These are phyloP conservation scores for Aethes cnicana DNA, from an alignment of 2,888 invertebrate genomes.

Conservation along the genomic window DNA sequence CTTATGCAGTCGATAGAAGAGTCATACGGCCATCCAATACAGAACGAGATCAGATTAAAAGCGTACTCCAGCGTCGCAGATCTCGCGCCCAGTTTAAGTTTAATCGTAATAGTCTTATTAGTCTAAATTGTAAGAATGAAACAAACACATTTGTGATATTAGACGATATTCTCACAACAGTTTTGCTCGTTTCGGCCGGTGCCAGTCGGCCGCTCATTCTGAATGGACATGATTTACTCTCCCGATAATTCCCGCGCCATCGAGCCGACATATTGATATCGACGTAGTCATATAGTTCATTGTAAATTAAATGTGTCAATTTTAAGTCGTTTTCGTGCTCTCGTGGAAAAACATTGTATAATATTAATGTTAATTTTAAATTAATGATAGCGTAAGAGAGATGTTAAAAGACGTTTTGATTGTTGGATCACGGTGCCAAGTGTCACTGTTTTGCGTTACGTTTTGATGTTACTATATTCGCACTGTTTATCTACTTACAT, in stretches of 20 bases:
- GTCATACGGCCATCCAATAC: conserved; percentile 71
- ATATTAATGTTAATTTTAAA: conserved; percentile 22
- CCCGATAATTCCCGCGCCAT: conserved; percentile 9
- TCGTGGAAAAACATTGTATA: conserved; percentile 11
- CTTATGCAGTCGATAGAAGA: conserved; percentile 70
- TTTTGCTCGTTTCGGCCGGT: conserved; percentile 33
- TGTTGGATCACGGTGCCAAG: neutral
- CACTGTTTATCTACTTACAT: no score
- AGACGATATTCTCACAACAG: conserved; percentile 61
- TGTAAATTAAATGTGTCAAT: conserved; percentile 15
- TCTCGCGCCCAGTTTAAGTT: conserved; percentile 49
- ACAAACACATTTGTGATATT: conserved; percentile 74
- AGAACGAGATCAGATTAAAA: conserved; percentile 75
- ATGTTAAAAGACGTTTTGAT: conserved; percentile 20
- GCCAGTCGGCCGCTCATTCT: conserved; percentile 7
- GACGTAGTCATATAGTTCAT: conserved; percentile 13
- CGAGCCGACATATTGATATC: conserved; percentile 20
- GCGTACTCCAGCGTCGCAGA: conserved; percentile 60
- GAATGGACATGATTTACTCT: conserved; percentile 10
- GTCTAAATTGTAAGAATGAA: conserved; percentile 40
- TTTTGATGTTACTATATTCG: neutral
- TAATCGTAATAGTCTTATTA: conserved; percentile 47
- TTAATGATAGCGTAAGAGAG: conserved; percentile 16
- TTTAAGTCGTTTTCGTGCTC: conserved; percentile 9
- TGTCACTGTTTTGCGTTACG: neutral